A percentile compares a stretch with the other conserved stretches of the same genome.
These are phyloP conservation scores for Eledona agricola DNA, from an alignment of 2,888 invertebrate genomes.

Conservation along the genomic window DNA sequence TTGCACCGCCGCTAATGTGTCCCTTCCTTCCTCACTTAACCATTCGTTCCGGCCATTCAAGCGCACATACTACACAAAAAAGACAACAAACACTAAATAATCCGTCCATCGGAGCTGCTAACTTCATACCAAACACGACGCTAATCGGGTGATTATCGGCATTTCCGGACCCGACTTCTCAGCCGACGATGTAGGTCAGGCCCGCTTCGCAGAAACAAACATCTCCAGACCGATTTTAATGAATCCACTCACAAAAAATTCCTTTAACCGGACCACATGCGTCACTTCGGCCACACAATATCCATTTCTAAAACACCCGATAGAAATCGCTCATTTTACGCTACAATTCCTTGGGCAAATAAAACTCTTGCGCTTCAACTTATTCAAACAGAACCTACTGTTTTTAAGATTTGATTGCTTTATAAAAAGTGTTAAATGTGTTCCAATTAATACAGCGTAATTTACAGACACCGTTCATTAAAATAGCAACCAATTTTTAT, in stretches of 20 bases:
- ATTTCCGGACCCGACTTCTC: constrained; percentile 48
- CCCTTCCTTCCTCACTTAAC: constrained; percentile 37
- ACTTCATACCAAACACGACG: constrained; percentile 16
- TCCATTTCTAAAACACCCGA: too few relatives aligned
- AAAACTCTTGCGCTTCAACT: too few relatives aligned
- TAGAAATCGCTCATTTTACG: too few relatives aligned
- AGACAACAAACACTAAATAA: constrained; percentile 24
- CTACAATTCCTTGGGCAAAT: too few relatives aligned
- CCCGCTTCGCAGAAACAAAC: constrained; percentile 21
- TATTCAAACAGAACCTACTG: too few relatives aligned
- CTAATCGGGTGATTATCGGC: constrained; percentile 32
- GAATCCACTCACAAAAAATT: constrained; percentile 21
- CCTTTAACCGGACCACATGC: constrained; percentile 25
- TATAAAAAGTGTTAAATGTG: too few relatives aligned
- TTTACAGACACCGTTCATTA: too few relatives aligned
- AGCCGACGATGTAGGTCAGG: constrained; percentile 43
- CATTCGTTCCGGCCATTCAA: constrained; percentile 36
- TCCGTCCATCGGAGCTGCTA: constrained; percentile 15
- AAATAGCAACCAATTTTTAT: too few relatives aligned
- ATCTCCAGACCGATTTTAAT: constrained; percentile 27
- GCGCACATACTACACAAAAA: constrained; percentile 22
- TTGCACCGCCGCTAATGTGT: constrained; percentile 38
- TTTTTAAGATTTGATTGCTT: too few relatives aligned
- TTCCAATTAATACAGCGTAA: too few relatives aligned
- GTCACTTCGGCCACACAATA: too few relatives aligned